phyloP scores from a whole-genome alignment of 2,888 invertebrate species.

The Galeopsomyia nigrocyanea region DNA sequence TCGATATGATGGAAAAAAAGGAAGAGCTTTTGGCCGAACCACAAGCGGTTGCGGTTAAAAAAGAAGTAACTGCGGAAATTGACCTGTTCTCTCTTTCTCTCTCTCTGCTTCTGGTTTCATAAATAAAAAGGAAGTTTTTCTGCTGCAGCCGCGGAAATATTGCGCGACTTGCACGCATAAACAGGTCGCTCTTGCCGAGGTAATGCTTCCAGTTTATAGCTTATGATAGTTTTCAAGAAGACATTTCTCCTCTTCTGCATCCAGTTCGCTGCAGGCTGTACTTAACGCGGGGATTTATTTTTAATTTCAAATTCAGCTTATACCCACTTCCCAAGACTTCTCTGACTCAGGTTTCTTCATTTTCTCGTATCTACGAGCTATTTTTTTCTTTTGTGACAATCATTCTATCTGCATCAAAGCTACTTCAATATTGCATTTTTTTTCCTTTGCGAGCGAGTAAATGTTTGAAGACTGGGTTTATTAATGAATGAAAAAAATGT shows the following conservation, averaged over 20 bases:
- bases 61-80: slow-evolving; percentile 29
- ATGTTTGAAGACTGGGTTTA: too few species aligned
- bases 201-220: slow-evolving; percentile 47
- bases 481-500: too few species aligned
- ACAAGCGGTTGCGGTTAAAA: not conserved
- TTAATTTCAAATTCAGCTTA: slow-evolving; percentile 55
- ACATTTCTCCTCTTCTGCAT: slow-evolving; percentile 39
- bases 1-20: not conserved
- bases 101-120: slow-evolving; percentile 49
- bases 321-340: slow-evolving; percentile 39
- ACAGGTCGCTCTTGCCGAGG: slow-evolving; percentile 35
- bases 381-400: not conserved
- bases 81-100: slow-evolving; percentile 45
- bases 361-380: slow-evolving; percentile 19
- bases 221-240: slow-evolving; percentile 54
- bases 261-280: slow-evolving; percentile 6
- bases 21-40: not conserved
- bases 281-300: slow-evolving; percentile 52
- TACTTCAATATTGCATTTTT: too few species aligned
- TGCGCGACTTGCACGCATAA: slow-evolving; percentile 39
- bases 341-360: slow-evolving; percentile 34
- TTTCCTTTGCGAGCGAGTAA: too few species aligned
- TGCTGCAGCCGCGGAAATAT: slow-evolving; percentile 35
- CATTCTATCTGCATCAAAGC: not conserved
- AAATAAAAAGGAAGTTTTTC: slow-evolving; percentile 53